A percentile compares a stretch with the other conserved stretches of the same genome.
phyloP scores from a whole-genome alignment of 1,140 invertebrate species.

The Cydia amplana region DNA sequence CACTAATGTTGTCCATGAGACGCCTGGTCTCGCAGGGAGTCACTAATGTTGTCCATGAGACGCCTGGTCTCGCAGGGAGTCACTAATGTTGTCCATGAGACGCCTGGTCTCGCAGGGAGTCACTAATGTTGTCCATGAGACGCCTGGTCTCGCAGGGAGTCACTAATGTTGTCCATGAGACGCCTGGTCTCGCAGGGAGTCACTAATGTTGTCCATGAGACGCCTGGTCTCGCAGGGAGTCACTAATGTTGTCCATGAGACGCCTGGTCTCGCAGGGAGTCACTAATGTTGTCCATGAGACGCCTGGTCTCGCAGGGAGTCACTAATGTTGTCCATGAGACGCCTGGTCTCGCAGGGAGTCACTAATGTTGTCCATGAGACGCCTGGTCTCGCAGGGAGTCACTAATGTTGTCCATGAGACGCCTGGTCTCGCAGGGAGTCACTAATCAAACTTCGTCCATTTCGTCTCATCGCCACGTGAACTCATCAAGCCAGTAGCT shows the following conservation, averaged over 20 bases:
- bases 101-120: neutral
- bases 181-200: neutral
- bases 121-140: neutral
- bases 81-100: neutral
- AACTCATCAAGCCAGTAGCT: neutral
- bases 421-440: neutral
- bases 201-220: neutral
- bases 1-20: neutral
- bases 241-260: neutral
- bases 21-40: neutral
- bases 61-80: neutral
- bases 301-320: neutral
- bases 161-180: neutral
- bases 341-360: neutral
- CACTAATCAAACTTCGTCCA: conserved; percentile 34
- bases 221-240: neutral
- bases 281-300: neutral
- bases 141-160: neutral
- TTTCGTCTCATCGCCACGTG: conserved; percentile 37
- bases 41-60: neutral
- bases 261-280: neutral
- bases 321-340: neutral
- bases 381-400: neutral
- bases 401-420: neutral
- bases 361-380: neutral